Conservation (phyloP, 2,888 invertebrate species). For the Anaspis maculata region DNA sequence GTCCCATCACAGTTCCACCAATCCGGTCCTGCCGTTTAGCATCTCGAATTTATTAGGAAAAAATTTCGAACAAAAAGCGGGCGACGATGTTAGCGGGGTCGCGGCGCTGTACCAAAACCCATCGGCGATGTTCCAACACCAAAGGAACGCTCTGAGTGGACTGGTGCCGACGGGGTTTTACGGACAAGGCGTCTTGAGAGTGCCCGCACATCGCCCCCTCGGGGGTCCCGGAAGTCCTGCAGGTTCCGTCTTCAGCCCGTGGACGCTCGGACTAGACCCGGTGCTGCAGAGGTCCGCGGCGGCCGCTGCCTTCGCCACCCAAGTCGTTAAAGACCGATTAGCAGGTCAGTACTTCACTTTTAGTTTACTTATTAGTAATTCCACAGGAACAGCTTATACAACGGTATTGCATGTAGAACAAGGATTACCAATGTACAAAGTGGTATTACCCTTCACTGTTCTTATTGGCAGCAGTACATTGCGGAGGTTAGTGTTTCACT, state of each 20-base stretch:
- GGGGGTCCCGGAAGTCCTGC: constrained; percentile 44
- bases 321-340: constrained; percentile 74
- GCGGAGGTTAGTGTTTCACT: too few relatives aligned
- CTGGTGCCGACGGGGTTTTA: constrained; percentile 42
- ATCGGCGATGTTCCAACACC: constrained; percentile 31
- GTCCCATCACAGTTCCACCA: constrained; percentile 40
- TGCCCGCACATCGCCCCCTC: constrained; percentile 69
- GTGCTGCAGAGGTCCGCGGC: constrained; percentile 58
- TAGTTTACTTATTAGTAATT: constrained; percentile 1
- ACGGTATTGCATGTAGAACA: too few relatives aligned
- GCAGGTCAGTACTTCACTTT: constrained; percentile 61
- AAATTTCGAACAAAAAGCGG: constrained; percentile 57
- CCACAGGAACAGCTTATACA: too few relatives aligned
- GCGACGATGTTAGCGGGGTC: constrained; percentile 18
- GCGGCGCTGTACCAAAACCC: constrained; percentile 27
- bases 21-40: constrained; percentile 64
- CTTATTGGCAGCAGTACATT: too few relatives aligned
- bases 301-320: constrained; percentile 68
- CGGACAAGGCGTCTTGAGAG: constrained; percentile 67
- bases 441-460: too few relatives aligned
- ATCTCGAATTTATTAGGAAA: constrained; percentile 74
- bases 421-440: too few relatives aligned
- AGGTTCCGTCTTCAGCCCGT: constrained; percentile 37
- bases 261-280: constrained; percentile 51
- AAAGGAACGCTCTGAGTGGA: constrained; percentile 32